Percentiles rank a stretch among this genome's conserved stretches.
Evolutionary conservation across 35 echinoderm and acorn worm species (phyloP).

Genomic region (Apostichopus californicus): DNA sequence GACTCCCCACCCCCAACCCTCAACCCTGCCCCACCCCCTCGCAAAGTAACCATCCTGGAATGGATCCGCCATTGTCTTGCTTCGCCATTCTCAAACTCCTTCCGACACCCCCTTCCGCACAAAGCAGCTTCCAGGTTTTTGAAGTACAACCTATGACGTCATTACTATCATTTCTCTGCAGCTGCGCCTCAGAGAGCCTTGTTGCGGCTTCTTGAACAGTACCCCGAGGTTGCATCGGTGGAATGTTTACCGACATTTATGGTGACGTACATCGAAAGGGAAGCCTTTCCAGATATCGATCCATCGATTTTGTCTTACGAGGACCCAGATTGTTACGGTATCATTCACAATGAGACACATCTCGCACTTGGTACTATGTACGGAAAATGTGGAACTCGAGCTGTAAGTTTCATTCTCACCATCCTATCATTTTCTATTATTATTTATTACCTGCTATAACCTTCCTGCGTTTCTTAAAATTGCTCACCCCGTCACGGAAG

Average conservation of each 20-base stretch:
- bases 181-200: background rate
- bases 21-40: no score
- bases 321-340: conserved; percentile 47
- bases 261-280: conserved; percentile 31
- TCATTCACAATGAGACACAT: conserved; percentile 28
- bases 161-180: background rate
- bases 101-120: no score
- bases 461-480: no score
- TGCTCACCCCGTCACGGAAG: no score
- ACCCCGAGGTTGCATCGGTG: background rate
- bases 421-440: no score
- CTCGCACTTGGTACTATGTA: conserved; percentile 44
- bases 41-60: no score
- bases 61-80: no score
- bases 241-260: conserved; percentile 46
- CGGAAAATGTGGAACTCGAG: conserved; percentile 43
- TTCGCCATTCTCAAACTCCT: background rate
- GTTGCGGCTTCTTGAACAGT: background rate
- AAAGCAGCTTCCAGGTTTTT: no score
- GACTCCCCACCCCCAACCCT: no score
- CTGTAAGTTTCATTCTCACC: background rate
- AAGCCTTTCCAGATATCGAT: background rate
- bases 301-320: conserved; percentile 14
- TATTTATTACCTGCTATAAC: no score
- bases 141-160: background rate